Percentiles rank a stretch among this genome's conserved stretches.
phyloP scores from a whole-genome alignment of 2,797 vertebrate genomes.

The Centroberyx gerrardi region DNA sequence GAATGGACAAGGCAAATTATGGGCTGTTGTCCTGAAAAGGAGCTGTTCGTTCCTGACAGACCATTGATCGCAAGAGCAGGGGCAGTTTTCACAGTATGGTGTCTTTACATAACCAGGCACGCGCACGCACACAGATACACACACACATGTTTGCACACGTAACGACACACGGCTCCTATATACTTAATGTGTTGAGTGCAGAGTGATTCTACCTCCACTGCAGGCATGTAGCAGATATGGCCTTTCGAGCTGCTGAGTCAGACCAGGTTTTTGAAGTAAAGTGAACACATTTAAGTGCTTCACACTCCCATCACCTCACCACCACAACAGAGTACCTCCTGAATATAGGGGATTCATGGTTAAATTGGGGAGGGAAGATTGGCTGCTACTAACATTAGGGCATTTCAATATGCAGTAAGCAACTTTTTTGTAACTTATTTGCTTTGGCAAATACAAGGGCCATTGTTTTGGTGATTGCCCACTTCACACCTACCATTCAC shows the following conservation, averaged over 20 bases:
- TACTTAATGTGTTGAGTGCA: conserved; percentile 37
- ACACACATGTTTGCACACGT: background rate
- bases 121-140: conserved; percentile 5
- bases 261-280: conserved; percentile 30
- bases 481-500: background rate
- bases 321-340: background rate
- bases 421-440: background rate
- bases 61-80: conserved; percentile 65
- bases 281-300: conserved; percentile 12
- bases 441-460: background rate
- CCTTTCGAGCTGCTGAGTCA: conserved; percentile 47
- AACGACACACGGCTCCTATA: conserved; percentile 19
- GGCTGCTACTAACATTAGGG: background rate
- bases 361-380: background rate
- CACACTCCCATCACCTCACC: background rate
- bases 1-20: conserved; percentile 74
- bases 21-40: conserved; percentile 67
- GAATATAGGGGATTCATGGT: background rate
- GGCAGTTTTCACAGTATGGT: conserved; percentile 70
- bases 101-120: conserved; percentile 56
- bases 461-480: background rate
- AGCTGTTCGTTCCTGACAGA: conserved; percentile 71
- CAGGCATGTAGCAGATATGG: conserved; percentile 33
- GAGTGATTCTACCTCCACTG: conserved; percentile 16
- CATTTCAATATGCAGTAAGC: background rate